Evolutionary conservation across 2,888 invertebrate genomes (phyloP).

Genomic region (Meliscaeva auricollis): DNA sequence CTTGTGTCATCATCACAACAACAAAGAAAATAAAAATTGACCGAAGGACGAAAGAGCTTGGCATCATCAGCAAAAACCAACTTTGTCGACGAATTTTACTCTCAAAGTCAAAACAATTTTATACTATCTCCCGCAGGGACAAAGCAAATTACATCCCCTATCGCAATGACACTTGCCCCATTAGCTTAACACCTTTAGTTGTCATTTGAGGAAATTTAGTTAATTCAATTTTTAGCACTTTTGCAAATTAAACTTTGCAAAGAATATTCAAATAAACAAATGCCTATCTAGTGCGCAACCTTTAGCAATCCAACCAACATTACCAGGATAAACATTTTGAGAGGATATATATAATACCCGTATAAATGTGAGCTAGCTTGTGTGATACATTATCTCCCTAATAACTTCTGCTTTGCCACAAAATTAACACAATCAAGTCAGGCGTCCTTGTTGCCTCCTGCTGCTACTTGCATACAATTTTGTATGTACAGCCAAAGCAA

Average conservation of each 20-base stretch:
- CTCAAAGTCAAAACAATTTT: slow-evolving; percentile 18
- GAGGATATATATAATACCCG: background rate
- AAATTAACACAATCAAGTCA: slow-evolving; percentile 61
- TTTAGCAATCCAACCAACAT: background rate
- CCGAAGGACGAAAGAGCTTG: slow-evolving; percentile 12
- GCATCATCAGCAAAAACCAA: slow-evolving; percentile 27
- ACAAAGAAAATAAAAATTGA: slow-evolving; percentile 13
- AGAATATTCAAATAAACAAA: background rate
- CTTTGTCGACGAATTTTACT: background rate
- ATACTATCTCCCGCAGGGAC: background rate
- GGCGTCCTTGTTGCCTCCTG: background rate
- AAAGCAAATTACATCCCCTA: background rate
- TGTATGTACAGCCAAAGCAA: background rate
- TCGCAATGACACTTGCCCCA: slow-evolving; percentile 17
- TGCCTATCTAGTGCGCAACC: background rate
- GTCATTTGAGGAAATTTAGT: slow-evolving; percentile 22
- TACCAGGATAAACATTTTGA: background rate
- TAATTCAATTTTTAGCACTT: background rate
- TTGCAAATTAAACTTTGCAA: background rate
- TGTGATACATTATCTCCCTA: slow-evolving; percentile 63
- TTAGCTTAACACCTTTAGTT: slow-evolving; percentile 31
- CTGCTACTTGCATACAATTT: slow-evolving; percentile 11
- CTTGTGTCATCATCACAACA: slow-evolving; percentile 35
- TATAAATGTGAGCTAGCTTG: slow-evolving; percentile 28
- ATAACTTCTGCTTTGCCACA: slow-evolving; percentile 65